Evolutionary conservation across 1,140 invertebrate species (phyloP), one percentile per base, ranked within the genome.

Genomic region (Lutraria rhynchaena): DNA sequence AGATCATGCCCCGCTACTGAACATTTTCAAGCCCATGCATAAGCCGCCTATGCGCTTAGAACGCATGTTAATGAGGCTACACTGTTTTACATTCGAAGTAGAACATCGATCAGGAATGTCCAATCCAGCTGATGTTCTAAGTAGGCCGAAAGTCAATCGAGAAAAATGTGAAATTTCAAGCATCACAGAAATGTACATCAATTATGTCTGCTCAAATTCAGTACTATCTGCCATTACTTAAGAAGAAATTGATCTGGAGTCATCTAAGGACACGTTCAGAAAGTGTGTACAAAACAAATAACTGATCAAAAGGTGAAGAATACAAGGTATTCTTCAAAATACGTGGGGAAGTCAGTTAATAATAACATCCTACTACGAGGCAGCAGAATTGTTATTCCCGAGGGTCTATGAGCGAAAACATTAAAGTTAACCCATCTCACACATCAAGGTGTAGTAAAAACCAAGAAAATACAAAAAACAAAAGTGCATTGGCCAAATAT

Each of bases 1-100:
- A 41, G 82, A 83, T 33, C 82, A 83, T 53, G 60, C 70, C 49
- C 82, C 82, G 33, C 44, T 83, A 5, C 3, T 70, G 19, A 63
- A 22, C 31, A 57, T 69, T 22, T 74, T 51, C 65, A 65, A 63
- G 17, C 35, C 35, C 15, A 41, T 41, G 37, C 37, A 41, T 15
- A 63, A 35, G n/a, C 60, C 31, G 7, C 31, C 60, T 37, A n/a
- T 35, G 5, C 35, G 31, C 5, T n/a, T 11, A 5, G 60, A 63
- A 63, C 17, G 60, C 7, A 63, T 63, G 60, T n/a, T 63, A 63
- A 17, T 63, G 19, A 41, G 35, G 22, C 35, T 63, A 44, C 35
- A 19, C 1, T 3, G 33, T 63, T 63, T 22, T 35, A 41, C 35
- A 44, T 41, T 63, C n/a, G 44, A 1, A 1, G 29, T 41, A 41